A percentile compares a stretch with the other conserved stretches of the same genome.
Evolutionary conservation across 2,888 invertebrate genomes (phyloP).

Genomic region (Parapristionchus giblindavisi): DNA sequence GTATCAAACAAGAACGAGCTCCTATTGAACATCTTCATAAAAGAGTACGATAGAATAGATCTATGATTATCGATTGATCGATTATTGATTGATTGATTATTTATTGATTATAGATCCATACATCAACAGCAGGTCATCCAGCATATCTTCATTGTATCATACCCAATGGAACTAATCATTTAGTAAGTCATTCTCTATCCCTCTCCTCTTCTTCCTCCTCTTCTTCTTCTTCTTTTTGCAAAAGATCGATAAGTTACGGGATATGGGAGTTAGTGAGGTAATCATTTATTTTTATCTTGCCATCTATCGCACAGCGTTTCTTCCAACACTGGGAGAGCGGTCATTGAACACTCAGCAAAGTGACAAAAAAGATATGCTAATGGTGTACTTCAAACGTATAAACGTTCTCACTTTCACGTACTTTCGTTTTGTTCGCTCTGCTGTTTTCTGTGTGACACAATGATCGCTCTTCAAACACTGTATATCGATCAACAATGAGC

Average conservation of each 20-base stretch:
- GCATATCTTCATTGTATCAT: constrained; percentile 66
- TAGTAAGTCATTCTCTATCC: constrained; percentile 41
- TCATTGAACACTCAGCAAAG: too few species aligned
- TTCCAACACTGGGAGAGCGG: too few species aligned
- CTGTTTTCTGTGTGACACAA: too few species aligned
- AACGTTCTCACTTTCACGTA: too few species aligned
- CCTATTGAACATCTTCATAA: constrained; percentile 38
- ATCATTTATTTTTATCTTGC: constrained; percentile 28
- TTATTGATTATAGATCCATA: constrained; percentile 45
- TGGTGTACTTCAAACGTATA: too few species aligned
- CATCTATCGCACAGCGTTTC: too few species aligned
- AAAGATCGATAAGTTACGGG: constrained; percentile 87
- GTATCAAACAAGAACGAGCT: constrained; percentile 54
- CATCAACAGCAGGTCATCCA: constrained; percentile 59
- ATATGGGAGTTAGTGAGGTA: constrained; percentile 88
- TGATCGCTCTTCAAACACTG: too few species aligned
- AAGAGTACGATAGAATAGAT: background rate
- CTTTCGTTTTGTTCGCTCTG: too few species aligned
- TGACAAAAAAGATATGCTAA: too few species aligned
- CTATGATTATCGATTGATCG: background rate
- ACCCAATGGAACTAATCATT: constrained; percentile 47
- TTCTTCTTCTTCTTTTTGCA: background rate
- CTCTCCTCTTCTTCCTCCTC: constrained; percentile 7
- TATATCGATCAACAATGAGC: too few species aligned
- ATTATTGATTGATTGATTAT: background rate